These are phyloP conservation scores for Drosophila orosa DNA, from an alignment of 1,140 invertebrate genomes.

Conservation along the genomic window DNA sequence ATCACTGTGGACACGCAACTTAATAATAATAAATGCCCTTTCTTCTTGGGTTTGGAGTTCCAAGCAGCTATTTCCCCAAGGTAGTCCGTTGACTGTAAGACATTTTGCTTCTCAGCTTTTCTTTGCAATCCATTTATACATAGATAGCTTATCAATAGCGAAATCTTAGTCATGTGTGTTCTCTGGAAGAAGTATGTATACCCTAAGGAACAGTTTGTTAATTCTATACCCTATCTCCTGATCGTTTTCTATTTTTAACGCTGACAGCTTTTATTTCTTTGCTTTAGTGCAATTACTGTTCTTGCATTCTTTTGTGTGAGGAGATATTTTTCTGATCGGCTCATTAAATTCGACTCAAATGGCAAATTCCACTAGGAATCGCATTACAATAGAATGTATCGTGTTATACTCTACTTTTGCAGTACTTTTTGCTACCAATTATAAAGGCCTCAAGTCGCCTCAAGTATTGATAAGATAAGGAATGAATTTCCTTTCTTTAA, in stretches of 20 bases:
- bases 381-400: slow-evolving; percentile 25
- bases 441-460: slow-evolving; percentile 15
- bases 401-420: slow-evolving; percentile 12
- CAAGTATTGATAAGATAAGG: slow-evolving; percentile 36
- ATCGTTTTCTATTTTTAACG: slow-evolving; percentile 36
- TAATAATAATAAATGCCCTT: not conserved
- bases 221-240: slow-evolving; percentile 13
- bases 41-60: not conserved
- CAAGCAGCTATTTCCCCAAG: not conserved
- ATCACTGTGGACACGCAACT: slow-evolving; percentile 2
- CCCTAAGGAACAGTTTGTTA: slow-evolving; percentile 5
- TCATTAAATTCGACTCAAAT: slow-evolving; percentile 34
- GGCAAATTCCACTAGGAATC: slow-evolving; percentile 41
- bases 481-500: slow-evolving; percentile 12
- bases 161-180: slow-evolving; percentile 23
- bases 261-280: slow-evolving; percentile 6
- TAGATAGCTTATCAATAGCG: slow-evolving; percentile 20
- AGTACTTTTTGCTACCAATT: slow-evolving; percentile 13
- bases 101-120: not conserved
- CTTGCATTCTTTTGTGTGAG: slow-evolving; percentile 19
- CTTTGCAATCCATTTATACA: not conserved
- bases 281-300: slow-evolving; percentile 20
- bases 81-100: not conserved
- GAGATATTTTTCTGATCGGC: slow-evolving; percentile 30
- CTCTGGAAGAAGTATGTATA: slow-evolving; percentile 5